Conservation (phyloP, 2,113 vertebrate species). For the Rhea americana region DNA sequence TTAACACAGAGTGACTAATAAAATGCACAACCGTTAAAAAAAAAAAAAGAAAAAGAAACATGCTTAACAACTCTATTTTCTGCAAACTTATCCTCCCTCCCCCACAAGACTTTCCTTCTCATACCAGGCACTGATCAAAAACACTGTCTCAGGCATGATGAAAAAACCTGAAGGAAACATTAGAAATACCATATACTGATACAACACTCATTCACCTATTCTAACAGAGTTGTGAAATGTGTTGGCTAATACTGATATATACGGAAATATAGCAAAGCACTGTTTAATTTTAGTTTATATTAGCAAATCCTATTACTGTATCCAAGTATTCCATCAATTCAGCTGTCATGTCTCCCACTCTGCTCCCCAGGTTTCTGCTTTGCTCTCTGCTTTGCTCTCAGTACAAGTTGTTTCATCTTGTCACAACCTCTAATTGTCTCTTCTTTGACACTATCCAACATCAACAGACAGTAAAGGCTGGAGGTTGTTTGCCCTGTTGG, state of each 20-base stretch:
- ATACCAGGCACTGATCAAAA: constrained; percentile 4
- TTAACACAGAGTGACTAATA: neutral
- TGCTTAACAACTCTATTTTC: neutral
- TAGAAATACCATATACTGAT: neutral
- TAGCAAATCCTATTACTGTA: neutral
- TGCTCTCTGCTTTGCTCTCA: neutral
- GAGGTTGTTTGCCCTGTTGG: constrained; percentile 38
- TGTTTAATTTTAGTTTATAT: neutral
- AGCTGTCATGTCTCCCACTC: neutral
- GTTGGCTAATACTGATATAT: neutral
- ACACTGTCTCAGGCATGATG: neutral
- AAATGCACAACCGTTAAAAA: neutral
- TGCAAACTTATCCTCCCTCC: neutral
- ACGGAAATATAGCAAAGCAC: neutral
- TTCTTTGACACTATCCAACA: neutral
- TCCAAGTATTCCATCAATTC: neutral
- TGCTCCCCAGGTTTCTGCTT: neutral
- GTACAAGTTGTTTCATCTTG: constrained; percentile 3
- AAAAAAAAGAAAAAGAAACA: neutral
- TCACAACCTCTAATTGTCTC: constrained; percentile 40
- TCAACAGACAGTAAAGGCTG: constrained; percentile 35
- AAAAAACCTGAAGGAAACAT: neutral
- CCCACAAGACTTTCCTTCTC: accelerated
- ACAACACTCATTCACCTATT: neutral
- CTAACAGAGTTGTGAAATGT: neutral